Percentiles rank a stretch among this genome's conserved stretches.
These are phyloP conservation scores for Pentalonia nigronervosa DNA, from an alignment of 1,140 invertebrate species.

Conservation along the genomic window DNA sequence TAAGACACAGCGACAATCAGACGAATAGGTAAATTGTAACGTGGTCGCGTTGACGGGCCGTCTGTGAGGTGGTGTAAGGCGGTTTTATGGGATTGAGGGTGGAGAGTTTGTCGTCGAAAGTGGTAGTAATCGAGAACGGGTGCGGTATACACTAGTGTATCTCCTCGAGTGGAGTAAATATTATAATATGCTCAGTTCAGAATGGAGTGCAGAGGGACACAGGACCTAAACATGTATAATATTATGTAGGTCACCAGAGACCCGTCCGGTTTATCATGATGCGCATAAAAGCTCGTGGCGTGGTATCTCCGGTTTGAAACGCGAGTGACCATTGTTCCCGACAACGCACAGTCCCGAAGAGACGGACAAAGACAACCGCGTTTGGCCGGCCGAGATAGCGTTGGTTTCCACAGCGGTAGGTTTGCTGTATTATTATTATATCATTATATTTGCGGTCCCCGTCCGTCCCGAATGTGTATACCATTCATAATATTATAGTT, in stretches of 20 bases:
- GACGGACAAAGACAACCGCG: conserved; percentile 21
- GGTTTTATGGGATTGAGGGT: background rate
- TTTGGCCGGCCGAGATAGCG: conserved; percentile 31
- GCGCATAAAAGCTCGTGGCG: background rate
- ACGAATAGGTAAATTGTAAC: background rate
- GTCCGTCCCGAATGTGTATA: background rate
- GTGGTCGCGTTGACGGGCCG: background rate
- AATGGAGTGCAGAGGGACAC: background rate
- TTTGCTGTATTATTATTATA: background rate
- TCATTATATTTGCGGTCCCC: background rate
- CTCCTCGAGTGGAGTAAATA: background rate
- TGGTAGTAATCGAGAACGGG: background rate
- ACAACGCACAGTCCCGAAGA: background rate
- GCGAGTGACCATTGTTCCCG: background rate
- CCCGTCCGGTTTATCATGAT: background rate
- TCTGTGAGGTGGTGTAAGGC: background rate
- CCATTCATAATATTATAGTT: background rate
- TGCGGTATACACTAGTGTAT: background rate
- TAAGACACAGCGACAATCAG: background rate
- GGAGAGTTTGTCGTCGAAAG: background rate
- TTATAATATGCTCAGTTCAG: background rate
- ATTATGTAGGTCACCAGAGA: background rate
- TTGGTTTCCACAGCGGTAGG: conserved; percentile 16
- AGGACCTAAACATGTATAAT: background rate
- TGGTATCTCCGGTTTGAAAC: conserved; percentile 32